A percentile compares a stretch with the other conserved stretches of the same genome.
These are phyloP conservation scores for Diabrotica virgifera DNA, from an alignment of 1,140 invertebrate species.

Conservation along the genomic window DNA sequence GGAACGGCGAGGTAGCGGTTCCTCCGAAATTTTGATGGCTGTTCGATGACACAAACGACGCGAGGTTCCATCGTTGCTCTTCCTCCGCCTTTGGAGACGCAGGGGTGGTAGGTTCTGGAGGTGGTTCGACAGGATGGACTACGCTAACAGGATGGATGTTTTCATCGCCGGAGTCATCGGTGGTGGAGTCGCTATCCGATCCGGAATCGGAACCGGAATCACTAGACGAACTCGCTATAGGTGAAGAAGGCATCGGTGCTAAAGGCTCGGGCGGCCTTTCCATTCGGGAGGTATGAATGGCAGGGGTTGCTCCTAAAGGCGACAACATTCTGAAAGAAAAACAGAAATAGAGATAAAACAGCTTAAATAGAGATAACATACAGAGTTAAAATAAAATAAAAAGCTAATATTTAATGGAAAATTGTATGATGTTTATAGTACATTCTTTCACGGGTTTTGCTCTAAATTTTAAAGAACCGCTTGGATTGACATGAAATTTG, in stretches of 20 bases:
- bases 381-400: no score
- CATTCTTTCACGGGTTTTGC: no score
- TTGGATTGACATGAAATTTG: no score
- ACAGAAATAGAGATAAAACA: not conserved
- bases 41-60: constrained; percentile 47
- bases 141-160: constrained; percentile 31
- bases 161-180: constrained; percentile 56
- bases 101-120: constrained; percentile 38
- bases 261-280: constrained; percentile 34
- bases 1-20: constrained; percentile 22
- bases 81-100: constrained; percentile 41
- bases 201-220: constrained; percentile 54
- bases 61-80: constrained; percentile 55
- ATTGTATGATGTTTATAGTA: no score
- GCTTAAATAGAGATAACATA: not conserved
- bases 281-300: constrained; percentile 28
- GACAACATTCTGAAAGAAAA: constrained; percentile 41
- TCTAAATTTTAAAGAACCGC: no score
- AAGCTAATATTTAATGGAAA: no score
- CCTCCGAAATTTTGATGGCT: constrained; percentile 23
- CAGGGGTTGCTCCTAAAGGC: constrained; percentile 37
- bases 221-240: constrained; percentile 48
- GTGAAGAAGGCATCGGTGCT: constrained; percentile 38
- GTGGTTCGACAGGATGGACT: constrained; percentile 43
- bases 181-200: constrained; percentile 51